phyloP scores from a whole-genome alignment of 2,888 invertebrate species.

The Sesia bembeciformis region DNA sequence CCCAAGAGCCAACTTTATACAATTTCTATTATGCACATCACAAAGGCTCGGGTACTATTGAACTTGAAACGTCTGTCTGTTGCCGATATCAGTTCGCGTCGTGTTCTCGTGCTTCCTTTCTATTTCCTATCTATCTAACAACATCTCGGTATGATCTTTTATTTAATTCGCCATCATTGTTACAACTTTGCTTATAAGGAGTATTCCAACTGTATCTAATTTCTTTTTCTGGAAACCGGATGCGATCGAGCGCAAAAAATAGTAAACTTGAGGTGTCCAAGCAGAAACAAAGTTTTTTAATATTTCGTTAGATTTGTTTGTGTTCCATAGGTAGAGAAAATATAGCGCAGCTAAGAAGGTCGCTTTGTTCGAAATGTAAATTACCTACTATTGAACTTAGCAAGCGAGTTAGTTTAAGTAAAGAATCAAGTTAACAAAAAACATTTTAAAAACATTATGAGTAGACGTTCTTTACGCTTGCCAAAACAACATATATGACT shows the following conservation, averaged over 20 bases:
- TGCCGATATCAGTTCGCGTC: constrained; percentile 14
- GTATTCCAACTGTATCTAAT: constrained; percentile 17
- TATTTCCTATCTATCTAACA: constrained; percentile 15
- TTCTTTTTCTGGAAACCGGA: constrained; percentile 13
- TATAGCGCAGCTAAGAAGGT: no score
- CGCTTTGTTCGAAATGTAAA: no score
- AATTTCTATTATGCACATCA: constrained; percentile 13
- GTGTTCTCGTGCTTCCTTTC: constrained; percentile 4
- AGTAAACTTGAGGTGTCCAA: not conserved
- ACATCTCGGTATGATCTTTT: constrained; percentile 8
- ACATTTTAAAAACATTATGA: not conserved
- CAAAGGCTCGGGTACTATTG: constrained; percentile 10
- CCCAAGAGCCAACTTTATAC: not conserved
- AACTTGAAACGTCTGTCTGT: constrained; percentile 22
- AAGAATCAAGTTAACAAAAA: no score
- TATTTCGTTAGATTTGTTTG: no score
- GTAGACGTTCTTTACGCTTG: not conserved
- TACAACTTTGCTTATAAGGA: constrained; percentile 9
- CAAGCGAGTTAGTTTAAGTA: no score
- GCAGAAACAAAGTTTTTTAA: no score
- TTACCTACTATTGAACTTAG: no score
- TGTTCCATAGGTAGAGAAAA: no score
- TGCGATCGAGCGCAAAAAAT: not conserved
- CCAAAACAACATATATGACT: not conserved
- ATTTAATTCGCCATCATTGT: constrained; percentile 9